Evolutionary conservation across 2,888 invertebrate species (phyloP).

Genomic region (Erebia epiphron): DNA sequence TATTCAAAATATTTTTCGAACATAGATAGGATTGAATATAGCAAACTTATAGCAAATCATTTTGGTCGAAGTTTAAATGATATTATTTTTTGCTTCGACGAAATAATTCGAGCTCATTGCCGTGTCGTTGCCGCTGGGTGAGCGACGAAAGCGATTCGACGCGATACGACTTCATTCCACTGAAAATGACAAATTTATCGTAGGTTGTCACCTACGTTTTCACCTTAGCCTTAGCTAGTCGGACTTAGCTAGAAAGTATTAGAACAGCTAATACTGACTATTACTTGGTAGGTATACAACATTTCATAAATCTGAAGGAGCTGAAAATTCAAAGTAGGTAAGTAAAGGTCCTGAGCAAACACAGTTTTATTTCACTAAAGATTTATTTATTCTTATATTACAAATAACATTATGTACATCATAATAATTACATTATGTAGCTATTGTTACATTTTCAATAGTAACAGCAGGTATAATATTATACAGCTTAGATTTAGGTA

Average conservation of each 20-base stretch:
- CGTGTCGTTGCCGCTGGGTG: too few species aligned
- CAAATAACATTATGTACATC: slow-evolving; percentile 80
- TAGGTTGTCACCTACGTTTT: too few species aligned
- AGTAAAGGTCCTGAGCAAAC: background rate
- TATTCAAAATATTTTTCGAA: background rate
- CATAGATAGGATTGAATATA: background rate
- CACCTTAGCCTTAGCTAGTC: too few species aligned
- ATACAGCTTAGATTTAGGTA: slow-evolving; percentile 36
- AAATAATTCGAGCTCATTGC: too few species aligned
- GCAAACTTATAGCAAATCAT: too few species aligned
- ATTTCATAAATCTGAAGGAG: background rate
- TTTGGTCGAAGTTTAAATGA: too few species aligned
- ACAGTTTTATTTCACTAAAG: slow-evolving; percentile 70
- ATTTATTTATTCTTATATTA: slow-evolving; percentile 77
- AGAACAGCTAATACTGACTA: background rate
- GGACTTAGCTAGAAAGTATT: too few species aligned
- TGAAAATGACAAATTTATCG: too few species aligned
- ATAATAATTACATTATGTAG: slow-evolving; percentile 55
- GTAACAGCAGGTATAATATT: slow-evolving; percentile 45
- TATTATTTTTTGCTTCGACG: too few species aligned
- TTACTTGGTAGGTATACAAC: background rate
- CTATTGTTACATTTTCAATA: slow-evolving; percentile 57
- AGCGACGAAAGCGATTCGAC: too few species aligned
- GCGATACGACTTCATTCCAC: too few species aligned
- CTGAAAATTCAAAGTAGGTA: background rate